Evolutionary conservation across 2,113 vertebrate species (phyloP), one percentile per base, ranked within the genome.

Genomic region (Rana temporaria): DNA sequence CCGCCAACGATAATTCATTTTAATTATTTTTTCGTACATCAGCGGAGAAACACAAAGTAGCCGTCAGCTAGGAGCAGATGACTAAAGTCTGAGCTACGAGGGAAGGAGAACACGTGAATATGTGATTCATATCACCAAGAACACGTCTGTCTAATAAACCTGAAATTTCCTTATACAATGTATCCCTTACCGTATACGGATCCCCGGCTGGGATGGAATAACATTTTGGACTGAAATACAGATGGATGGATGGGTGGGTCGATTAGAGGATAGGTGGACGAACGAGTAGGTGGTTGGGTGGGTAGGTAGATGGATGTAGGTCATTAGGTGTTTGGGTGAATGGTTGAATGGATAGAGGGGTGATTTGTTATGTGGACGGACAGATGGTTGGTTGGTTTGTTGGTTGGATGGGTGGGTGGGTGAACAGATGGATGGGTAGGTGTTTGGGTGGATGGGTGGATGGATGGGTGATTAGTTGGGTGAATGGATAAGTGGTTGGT

Each of bases 11-110:
- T 57, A 17, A 63, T 60, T 38, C 22, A 62, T 30, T 48, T 11
- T 72, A 70, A 81, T 81, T 81, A 81, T 72, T 80, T 48, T n/a
- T 30, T 24, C 18, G 30, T 69, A 11, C 19, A 53, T 62, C 52
- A 70, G 11, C 32, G 16, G n/a, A 63, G 32, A 75, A 75, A 18
- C n/a, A 75, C 18, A 60, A 75, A 59, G 30, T 0, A n/a, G 12
- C 16, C 6, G 4, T 0, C 53, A 30, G 55, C 24, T 24, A 34
- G 63, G 7, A 38, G 34, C 3, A 11, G 62, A 2, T 1, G 48
- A 19, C 12, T 17, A 14, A 52, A 30, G 5, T 6, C 14, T 19
- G 6, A 11, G 62, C 22, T 64, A 3, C 9, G 0, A 18, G 30
- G 9, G 16, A 17, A 19, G 11, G 64, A 8, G 2, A 17, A 14